Conservation (phyloP, 2,888 invertebrate genomes). For the Gerosis bhagava region DNA sequence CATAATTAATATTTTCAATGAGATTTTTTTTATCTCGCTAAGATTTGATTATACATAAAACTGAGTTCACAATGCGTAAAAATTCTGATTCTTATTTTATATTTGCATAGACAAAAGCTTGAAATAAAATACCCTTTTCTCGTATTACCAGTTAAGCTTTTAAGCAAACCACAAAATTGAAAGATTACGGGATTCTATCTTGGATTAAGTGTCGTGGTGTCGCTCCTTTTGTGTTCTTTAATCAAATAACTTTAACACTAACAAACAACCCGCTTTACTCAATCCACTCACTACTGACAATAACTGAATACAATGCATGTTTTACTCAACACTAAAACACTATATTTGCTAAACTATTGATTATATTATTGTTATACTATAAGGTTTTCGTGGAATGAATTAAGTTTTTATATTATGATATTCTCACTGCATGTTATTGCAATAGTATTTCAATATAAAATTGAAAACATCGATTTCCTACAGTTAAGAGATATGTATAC, state of each 20-base stretch:
- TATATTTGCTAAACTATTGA: slow-evolving; percentile 22
- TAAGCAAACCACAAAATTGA: slow-evolving; percentile 21
- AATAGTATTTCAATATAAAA: no score
- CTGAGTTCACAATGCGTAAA: no score
- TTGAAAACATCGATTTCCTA: no score
- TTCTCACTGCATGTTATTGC: no score
- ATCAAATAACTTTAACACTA: slow-evolving; percentile 5
- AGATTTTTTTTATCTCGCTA: no score
- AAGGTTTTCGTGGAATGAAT: no score
- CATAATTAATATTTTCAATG: no score
- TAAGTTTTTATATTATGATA: no score
- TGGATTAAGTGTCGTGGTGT: slow-evolving; percentile 4
- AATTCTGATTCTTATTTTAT: no score
- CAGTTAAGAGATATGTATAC: no score
- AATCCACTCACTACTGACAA: slow-evolving; percentile 2
- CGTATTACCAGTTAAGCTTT: slow-evolving; percentile 16
- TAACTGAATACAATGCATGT: slow-evolving; percentile 8
- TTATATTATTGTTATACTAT: no score
- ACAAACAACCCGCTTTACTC: not conserved
- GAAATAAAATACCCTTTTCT: slow-evolving; percentile 16
- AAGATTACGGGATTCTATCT: slow-evolving; percentile 17
- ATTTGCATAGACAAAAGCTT: slow-evolving; percentile 14
- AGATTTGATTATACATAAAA: no score
- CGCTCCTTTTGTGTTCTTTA: slow-evolving; percentile 12
- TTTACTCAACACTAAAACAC: slow-evolving; percentile 33